Evolutionary conservation across 2,888 invertebrate genomes (phyloP), one percentile per base, ranked within the genome.

Genomic region (Parnassius glacialis): DNA sequence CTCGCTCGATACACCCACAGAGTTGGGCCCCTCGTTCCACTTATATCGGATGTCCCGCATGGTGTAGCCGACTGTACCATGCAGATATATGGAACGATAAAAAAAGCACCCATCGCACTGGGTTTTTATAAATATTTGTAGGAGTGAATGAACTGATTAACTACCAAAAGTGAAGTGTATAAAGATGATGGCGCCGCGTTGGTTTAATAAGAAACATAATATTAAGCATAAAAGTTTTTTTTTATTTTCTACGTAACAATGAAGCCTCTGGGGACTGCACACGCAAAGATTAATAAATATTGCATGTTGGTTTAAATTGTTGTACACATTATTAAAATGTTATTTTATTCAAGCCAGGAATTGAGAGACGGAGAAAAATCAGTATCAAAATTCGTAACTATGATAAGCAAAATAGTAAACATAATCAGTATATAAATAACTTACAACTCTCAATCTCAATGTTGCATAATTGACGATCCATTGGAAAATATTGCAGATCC

Each of bases 361-460:
- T 52, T 64, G 56, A 45, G 57, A 56, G 55, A 57, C 54, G 43
- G 43, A 16, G 44, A 43, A 52, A 59, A 64, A 62, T 62, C 51
- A 11, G 48, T 57, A 57, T 45, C 25, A 52, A 52, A 52, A 42
- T 16, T 25, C 16, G 44, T 54, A 64, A 61, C 60, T 62, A 62
- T 56, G 11, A 44, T 53, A 64, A 65, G 63, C 65, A 60, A 55
- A 42, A 59, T 41, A 9, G 52, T 50, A 42, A 56, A 58, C 42
- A n/a, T 11, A 52, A 20, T n/a, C 51, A 52, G 48, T 54, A n/a
- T 41, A 5, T 60, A 54, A 45, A 47, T 51, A 62, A 97, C 98
- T 97, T 94, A 98, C 98, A 98, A 93, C 98, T 98, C 94, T 98
- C 98, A 75, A 98, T 97, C 93, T 97, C 97, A 84, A 98, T 96